phyloP scores from a whole-genome alignment of 2,888 invertebrate species.

The Melinaea menophilus region DNA sequence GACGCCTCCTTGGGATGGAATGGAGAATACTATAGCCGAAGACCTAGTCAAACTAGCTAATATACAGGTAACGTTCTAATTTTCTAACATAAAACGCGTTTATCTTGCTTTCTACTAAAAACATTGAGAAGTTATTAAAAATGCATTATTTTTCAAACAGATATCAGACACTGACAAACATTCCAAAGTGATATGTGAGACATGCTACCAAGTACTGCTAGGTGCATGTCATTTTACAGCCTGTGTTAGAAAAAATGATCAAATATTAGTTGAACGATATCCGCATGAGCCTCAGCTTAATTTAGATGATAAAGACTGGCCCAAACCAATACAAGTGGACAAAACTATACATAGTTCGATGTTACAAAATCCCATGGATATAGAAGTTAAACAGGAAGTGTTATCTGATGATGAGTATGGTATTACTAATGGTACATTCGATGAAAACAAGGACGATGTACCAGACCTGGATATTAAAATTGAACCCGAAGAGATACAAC shows the following conservation, averaged over 20 bases:
- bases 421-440: conserved; percentile 26
- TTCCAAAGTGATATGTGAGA: conserved; percentile 56
- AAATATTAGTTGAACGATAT: conserved; percentile 40
- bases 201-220: conserved; percentile 48
- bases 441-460: conserved; percentile 32
- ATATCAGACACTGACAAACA: conserved; percentile 46
- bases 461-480: conserved; percentile 57
- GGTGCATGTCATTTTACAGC: conserved; percentile 49
- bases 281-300: conserved; percentile 17
- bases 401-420: conserved; percentile 53
- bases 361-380: conserved; percentile 38
- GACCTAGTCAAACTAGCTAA: conserved; percentile 54
- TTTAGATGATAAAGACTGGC: conserved; percentile 47
- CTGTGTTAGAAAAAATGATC: conserved; percentile 46
- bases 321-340: conserved; percentile 61
- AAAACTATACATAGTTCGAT: conserved; percentile 44
- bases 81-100: not conserved
- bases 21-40: conserved; percentile 54
- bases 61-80: conserved; percentile 46
- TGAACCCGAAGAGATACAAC: conserved; percentile 59
- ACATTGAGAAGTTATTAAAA: conserved; percentile 1
- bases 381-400: conserved; percentile 63
- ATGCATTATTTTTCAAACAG: conserved; percentile 35
- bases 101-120: not conserved
- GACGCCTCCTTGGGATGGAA: conserved; percentile 51